Base-by-base conservation (phyloP, 2,113 vertebrate genomes). In the Cnemophilus loriae region DNA sequence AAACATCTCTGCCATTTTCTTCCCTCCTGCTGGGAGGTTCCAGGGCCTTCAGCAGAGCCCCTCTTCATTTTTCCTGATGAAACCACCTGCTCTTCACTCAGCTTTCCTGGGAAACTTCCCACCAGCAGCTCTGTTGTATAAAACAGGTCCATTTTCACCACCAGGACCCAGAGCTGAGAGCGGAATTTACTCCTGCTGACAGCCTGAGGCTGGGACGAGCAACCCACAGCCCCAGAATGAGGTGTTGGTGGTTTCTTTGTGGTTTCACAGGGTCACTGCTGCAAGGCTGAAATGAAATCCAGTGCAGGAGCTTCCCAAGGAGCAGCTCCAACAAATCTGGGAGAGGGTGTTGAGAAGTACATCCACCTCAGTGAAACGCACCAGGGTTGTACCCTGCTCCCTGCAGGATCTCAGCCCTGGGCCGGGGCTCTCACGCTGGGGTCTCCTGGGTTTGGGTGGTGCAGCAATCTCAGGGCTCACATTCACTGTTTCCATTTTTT, bases 11-110 rank as follows among this genome's bases (percentile, higher is more conserved):
- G 71, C 79, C 61, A 2, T 84, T 70, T 70, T 63, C 83, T 35
- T 26, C 80, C 77, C 81, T 81, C 80, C 83, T 76, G 26, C 70
- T 73, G 82, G 83, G 59, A 76, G 75, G 70, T 93, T 94, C 73
- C 1, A 4, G 53, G 46, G 3, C 78, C 67, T 76, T 60, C 85
- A 37, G 53, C n/a, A 12, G 18, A 92, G 12, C 41, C 32, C 15
- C 28, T 87, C 26, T 56, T 44, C 74, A 59, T 55, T 80, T 44
- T 39, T 32, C 52, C 33, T 8, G 1, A 11, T 18, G 16, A 50
- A 91, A 44, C 47, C 11, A 16, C 70, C 64, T 46, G 42, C 22
- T 89, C 56, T 67, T 59, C 5, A 4, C 84, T 79, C 28, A 3
- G 75, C 37, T 92, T 93, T 57, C 49, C 88, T 52, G 84, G 68